Base-by-base conservation (phyloP, 1,140 invertebrate species). In the Heterodera carotae region DNA sequence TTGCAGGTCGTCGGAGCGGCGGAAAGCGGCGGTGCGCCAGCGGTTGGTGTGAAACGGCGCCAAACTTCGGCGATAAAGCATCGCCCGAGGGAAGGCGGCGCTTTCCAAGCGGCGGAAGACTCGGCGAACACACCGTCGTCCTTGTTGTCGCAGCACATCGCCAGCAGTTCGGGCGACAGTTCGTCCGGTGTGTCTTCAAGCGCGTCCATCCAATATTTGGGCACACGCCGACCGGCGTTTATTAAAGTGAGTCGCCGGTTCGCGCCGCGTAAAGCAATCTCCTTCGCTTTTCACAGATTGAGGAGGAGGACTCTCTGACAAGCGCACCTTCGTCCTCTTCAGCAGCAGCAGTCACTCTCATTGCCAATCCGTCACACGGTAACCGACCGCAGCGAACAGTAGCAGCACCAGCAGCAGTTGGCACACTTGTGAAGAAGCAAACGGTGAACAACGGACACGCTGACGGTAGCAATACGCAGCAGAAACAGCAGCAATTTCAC, bases 211-310 rank as follows among this genome's bases (percentile, higher is more conserved):
- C 62, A 66, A 34, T 66, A 66, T 29, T 34, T 66, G 29, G 62
- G 62, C 62, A 66, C 62, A 4, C 62, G 62, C 8, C 27, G 33
- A 22, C 62, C 62, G n/a, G 29, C 33, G 29, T 10, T 22, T 10
- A 34, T 66, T 66, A 66, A 66, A 34, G 62, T 66, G 27, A 12
- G 62, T 66, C 29, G n/a, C n/a, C n/a, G n/a, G 29, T 66, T 66
- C 22, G 62, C 6, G 12, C 29, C 22, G 27, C 0, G 0, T 7
- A 29, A 66, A 5, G 62, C n/a, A 22, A 29, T 66, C 22, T 15
- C 2, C 25, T 66, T 34, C 29, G 22, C 33, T 66, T 62, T 62
- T 66, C 7, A 5, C 27, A 66, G 62, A 66, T 66, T 66, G 62
- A 66, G 22, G 62, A 66, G 25, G 62, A 66, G 29, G 25, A 66